These are phyloP conservation scores for Phoeniculus purpureus DNA, from an alignment of 2,797 vertebrate genomes.

Conservation along the genomic window DNA sequence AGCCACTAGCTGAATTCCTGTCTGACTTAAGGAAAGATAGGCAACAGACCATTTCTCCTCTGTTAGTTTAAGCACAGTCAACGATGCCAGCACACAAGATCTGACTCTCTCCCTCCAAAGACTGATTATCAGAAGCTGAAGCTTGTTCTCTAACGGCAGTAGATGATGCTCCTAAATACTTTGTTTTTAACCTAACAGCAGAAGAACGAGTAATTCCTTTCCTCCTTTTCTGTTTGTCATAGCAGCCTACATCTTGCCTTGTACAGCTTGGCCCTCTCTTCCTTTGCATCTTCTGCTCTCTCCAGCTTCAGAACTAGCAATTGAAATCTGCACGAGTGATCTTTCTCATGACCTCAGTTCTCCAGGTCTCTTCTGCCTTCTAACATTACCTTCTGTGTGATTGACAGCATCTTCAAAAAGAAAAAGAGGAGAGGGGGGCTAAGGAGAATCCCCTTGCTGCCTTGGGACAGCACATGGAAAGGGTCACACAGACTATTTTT, in stretches of 20 bases:
- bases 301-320: slow-evolving; percentile 6
- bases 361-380: neutral
- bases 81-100: neutral
- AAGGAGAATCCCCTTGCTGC: neutral
- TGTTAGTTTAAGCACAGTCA: neutral
- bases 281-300: neutral
- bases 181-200: neutral
- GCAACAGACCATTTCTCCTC: neutral
- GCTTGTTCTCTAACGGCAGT: neutral
- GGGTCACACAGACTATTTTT: slow-evolving; percentile 76
- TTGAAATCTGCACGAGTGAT: neutral
- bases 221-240: neutral
- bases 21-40: neutral
- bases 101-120: neutral
- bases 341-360: slow-evolving; percentile 9
- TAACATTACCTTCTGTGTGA: neutral
- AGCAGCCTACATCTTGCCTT: neutral
- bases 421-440: neutral
- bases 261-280: neutral
- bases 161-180: neutral
- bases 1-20: neutral
- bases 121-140: neutral
- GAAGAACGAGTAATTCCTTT: neutral
- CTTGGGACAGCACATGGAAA: slow-evolving; percentile 39
- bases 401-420: slow-evolving; percentile 3